Percentiles rank a stretch among this genome's conserved stretches.
Evolutionary conservation across 2,113 vertebrate species (phyloP).

Genomic region (Gymnobelideus leadbeateri): DNA sequence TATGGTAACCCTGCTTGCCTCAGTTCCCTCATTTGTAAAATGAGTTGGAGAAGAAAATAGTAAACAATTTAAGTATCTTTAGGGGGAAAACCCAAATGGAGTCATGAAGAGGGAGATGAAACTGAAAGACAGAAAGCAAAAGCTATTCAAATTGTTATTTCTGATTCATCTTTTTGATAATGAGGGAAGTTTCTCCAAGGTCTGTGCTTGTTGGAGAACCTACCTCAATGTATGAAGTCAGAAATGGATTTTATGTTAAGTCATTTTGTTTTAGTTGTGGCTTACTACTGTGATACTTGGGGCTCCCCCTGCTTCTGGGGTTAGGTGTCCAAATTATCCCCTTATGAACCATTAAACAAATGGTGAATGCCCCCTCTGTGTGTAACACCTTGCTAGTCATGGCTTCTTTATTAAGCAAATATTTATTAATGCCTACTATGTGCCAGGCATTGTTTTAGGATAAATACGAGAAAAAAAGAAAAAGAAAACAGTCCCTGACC

Average conservation of each 20-base stretch:
- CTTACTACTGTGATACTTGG: neutral
- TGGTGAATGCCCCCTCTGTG: neutral
- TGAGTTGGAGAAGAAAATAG: neutral
- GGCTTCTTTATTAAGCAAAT: neutral
- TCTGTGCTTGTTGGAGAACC: neutral
- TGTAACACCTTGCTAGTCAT: neutral
- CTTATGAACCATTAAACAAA: neutral
- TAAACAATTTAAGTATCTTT: neutral
- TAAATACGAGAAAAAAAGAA: too few relatives aligned
- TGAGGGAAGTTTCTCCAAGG: neutral
- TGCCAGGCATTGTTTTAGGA: neutral
- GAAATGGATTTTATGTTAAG: neutral
- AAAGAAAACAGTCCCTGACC: neutral
- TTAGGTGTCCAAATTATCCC: neutral
- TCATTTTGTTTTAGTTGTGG: neutral
- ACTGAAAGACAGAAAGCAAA: neutral
- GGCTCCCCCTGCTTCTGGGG: neutral
- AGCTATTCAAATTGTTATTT: neutral
- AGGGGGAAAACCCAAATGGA: neutral
- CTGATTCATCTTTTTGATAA: neutral
- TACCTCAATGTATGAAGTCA: neutral
- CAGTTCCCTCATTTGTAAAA: neutral
- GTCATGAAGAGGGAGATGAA: neutral
- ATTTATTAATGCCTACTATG: neutral
- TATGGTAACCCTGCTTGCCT: neutral